These are phyloP conservation scores for Ariolimax columbianus DNA, from an alignment of 2,888 invertebrate species.

Conservation along the genomic window DNA sequence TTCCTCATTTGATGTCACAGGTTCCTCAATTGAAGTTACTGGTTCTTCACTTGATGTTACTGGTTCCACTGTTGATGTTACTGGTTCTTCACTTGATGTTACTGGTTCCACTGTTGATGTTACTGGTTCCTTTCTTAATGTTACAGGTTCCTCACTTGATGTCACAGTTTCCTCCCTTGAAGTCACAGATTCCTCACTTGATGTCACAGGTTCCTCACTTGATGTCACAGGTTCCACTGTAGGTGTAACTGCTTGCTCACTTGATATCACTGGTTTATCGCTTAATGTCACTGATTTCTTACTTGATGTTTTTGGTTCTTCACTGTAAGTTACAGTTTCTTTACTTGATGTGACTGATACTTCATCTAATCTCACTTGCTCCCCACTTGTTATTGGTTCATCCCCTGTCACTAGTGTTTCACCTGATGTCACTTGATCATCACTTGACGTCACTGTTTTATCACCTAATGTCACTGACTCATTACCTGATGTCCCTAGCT, in stretches of 20 bases:
- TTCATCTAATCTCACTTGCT: not conserved
- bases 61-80: not conserved
- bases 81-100: not conserved
- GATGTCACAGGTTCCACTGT: not conserved
- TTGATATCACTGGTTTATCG: not conserved
- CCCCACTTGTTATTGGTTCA: not conserved
- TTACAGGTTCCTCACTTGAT: not conserved
- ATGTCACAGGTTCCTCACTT: not conserved
- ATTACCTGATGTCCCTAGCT: conserved; percentile 15
- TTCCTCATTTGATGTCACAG: not conserved
- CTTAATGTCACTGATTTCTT: not conserved
- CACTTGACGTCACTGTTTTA: not conserved
- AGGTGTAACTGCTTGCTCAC: not conserved
- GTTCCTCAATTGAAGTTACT: not conserved
- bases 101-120: not conserved
- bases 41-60: not conserved
- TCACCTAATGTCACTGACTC: not conserved
- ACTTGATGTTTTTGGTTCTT: not conserved
- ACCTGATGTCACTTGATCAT: not conserved
- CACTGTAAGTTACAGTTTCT: not conserved
- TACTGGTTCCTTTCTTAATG: not conserved
- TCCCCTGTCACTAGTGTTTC: not conserved
- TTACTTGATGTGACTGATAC: not conserved
- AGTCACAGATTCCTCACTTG: not conserved
- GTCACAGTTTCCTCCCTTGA: not conserved